Conservation (phyloP, 2,113 vertebrate genomes). For the Nymphicus hollandicus region DNA sequence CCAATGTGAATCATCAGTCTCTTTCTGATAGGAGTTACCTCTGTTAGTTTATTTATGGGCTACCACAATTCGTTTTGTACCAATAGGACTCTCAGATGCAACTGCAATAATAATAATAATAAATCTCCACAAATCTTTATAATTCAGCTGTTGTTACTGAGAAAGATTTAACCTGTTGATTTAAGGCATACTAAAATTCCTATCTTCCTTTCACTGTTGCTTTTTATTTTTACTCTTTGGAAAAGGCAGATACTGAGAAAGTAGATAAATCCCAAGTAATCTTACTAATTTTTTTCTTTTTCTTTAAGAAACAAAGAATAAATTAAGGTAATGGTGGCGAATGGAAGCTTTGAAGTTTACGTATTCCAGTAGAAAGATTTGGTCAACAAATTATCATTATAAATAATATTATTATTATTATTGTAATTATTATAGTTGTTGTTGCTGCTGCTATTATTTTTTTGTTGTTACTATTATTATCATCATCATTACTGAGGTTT, state of each 20-base stretch:
- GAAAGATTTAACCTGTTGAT: background rate
- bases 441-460: background rate
- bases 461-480: background rate
- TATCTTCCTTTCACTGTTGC: background rate
- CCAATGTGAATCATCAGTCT: background rate
- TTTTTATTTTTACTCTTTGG: background rate
- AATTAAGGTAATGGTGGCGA: background rate
- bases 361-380: background rate
- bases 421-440: background rate
- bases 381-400: background rate
- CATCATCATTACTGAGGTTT: background rate
- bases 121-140: background rate
- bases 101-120: background rate
- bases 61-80: background rate
- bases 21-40: background rate
- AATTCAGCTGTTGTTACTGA: background rate
- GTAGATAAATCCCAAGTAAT: background rate
- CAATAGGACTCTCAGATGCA: background rate
- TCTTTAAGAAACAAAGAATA: background rate
- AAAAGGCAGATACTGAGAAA: background rate
- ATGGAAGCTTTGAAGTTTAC: background rate
- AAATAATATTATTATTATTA: background rate
- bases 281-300: background rate
- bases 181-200: background rate
- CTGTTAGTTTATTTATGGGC: background rate